Conservation (phyloP, 2,888 invertebrate genomes). For the Apeira syringaria region DNA sequence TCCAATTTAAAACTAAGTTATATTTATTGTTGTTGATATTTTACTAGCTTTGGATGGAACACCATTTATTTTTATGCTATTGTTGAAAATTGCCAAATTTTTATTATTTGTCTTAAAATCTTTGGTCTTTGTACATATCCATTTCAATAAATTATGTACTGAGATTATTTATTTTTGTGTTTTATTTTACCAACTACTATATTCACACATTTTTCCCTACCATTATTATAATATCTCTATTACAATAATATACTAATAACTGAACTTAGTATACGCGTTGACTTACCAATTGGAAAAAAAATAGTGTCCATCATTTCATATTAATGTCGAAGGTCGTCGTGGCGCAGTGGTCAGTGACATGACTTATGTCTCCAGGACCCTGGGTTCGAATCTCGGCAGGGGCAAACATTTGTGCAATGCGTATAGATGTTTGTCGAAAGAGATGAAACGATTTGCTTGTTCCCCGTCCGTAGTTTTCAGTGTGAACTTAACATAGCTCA, state of each 20-base stretch:
- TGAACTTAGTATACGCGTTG: too few species aligned
- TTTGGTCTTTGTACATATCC: constrained; percentile 81
- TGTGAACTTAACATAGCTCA: too few species aligned
- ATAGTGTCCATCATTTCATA: too few species aligned
- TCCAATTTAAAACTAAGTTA: constrained; percentile 58
- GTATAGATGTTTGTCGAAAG: too few species aligned
- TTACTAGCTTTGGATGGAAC: constrained; percentile 66
- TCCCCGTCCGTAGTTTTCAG: too few species aligned
- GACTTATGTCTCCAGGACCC: too few species aligned
- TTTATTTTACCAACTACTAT: constrained; percentile 38
- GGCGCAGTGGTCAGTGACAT: too few species aligned
- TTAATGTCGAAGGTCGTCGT: too few species aligned
- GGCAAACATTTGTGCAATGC: too few species aligned
- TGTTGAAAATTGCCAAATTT: constrained; percentile 79
- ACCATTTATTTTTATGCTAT: constrained; percentile 70
- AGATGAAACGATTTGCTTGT: too few species aligned
- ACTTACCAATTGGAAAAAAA: too few species aligned
- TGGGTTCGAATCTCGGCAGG: too few species aligned
- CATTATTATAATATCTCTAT: background rate
- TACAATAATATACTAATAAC: background rate
- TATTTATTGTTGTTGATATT: constrained; percentile 71
- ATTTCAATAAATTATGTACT: constrained; percentile 79
- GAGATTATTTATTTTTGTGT: constrained; percentile 48
- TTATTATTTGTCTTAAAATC: constrained; percentile 70
- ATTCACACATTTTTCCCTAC: constrained; percentile 2